Conservation (phyloP, 2,113 vertebrate species). For the Corythoichthys haematopterus region DNA sequence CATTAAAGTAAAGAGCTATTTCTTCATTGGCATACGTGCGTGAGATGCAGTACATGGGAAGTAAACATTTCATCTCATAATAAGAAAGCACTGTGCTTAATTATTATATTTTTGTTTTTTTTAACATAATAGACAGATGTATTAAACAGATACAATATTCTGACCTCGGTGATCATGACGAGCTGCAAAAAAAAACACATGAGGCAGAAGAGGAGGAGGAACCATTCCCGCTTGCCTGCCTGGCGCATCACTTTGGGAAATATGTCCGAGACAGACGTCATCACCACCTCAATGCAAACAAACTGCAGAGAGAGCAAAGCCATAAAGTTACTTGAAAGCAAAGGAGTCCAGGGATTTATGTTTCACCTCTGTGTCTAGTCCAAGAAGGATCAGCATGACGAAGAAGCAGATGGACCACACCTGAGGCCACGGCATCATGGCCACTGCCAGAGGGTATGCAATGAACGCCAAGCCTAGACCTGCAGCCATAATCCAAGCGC, state of each 20-base stretch:
- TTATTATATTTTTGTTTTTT: too few relatives aligned
- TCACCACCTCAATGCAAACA: constrained; percentile 65
- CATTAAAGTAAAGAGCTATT: neutral
- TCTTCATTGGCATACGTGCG: too few relatives aligned
- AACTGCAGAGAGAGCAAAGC: constrained; percentile 49
- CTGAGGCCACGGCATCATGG: constrained; percentile 74
- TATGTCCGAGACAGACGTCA: constrained; percentile 63
- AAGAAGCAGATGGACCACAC: constrained; percentile 74
- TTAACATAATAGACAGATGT: neutral
- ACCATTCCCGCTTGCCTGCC: constrained; percentile 47
- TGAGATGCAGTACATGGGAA: too few relatives aligned
- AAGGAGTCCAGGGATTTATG: neutral
- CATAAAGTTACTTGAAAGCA: neutral
- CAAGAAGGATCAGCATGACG: constrained; percentile 71
- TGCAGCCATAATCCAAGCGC: constrained; percentile 19
- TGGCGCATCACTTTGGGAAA: constrained; percentile 62
- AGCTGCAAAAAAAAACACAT: constrained; percentile 65
- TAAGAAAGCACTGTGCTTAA: too few relatives aligned
- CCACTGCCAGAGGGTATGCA: too few relatives aligned
- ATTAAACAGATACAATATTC: neutral
- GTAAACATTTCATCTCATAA: too few relatives aligned
- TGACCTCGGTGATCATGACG: constrained; percentile 70
- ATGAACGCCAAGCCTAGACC: constrained; percentile 74
- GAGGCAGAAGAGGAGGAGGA: constrained; percentile 66
- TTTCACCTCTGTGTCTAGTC: constrained; percentile 70